phyloP scores from a whole-genome alignment of 2,888 invertebrate genomes.

The Heliconius charithonia region DNA sequence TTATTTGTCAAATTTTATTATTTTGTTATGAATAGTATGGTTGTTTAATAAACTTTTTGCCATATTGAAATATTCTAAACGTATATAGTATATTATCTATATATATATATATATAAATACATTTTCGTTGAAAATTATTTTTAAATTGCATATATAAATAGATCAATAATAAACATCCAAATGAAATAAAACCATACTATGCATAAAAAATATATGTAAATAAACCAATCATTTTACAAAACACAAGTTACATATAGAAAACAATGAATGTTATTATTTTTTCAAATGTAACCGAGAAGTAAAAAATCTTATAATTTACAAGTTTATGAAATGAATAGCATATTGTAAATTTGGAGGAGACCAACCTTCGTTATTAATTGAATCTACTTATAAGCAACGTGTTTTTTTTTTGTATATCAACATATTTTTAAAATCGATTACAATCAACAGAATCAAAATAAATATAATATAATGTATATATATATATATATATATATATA shows the following conservation, averaged over 20 bases:
- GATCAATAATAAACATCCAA: too few relatives aligned
- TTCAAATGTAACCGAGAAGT: not conserved
- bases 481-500: too few relatives aligned
- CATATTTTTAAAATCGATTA: not conserved
- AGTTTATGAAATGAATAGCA: slow-evolving; percentile 15
- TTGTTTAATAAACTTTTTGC: not conserved
- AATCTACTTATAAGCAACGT: too few relatives aligned
- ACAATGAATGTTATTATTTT: not conserved
- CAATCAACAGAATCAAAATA: too few relatives aligned
- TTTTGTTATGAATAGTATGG: not conserved
- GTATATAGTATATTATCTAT: not conserved
- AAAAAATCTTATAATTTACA: not conserved
- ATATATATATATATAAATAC: not conserved
- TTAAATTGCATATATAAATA: not conserved
- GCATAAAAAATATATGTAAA: not conserved
- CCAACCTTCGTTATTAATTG: too few relatives aligned
- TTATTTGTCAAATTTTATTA: not conserved
- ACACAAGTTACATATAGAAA: not conserved
- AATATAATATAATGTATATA: too few relatives aligned
- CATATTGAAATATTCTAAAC: not conserved
- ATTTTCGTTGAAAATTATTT: not conserved
- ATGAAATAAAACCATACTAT: not conserved
- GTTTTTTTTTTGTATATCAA: not conserved
- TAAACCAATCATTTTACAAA: not conserved
- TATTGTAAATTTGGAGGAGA: not conserved